These are phyloP conservation scores for Scartelaos histophorus DNA, from an alignment of 2,113 vertebrate species.

Conservation along the genomic window DNA sequence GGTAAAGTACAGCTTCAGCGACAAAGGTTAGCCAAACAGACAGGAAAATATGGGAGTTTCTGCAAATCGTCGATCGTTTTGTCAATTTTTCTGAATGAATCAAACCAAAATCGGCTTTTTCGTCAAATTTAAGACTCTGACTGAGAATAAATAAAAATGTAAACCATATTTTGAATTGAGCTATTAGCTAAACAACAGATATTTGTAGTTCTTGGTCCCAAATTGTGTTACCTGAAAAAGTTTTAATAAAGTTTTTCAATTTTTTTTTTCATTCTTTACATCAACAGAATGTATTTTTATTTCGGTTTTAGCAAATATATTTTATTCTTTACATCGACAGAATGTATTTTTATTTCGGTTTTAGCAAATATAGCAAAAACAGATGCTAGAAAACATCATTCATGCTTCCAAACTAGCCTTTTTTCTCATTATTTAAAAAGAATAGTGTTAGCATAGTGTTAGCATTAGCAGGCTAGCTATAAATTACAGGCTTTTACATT, in stretches of 20 bases:
- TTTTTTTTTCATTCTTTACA: no score
- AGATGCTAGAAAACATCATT: neutral
- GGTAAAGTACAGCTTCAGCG: neutral
- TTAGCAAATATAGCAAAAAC: neutral
- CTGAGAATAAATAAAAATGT: neutral
- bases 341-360: no score
- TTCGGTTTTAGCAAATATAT: no score
- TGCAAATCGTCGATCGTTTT: neutral
- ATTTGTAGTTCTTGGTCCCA: neutral
- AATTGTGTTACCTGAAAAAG: neutral
- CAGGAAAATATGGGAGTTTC: neutral
- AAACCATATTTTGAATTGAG: neutral
- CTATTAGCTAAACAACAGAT: neutral
- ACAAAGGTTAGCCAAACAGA: neutral
- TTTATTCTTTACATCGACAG: no score
- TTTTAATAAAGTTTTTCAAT: neutral
- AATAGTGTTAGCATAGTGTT: neutral
- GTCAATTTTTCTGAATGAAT: neutral
- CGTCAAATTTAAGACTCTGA: no score
- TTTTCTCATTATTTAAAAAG: neutral
- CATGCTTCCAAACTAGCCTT: no score
- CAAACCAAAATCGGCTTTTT: neutral
- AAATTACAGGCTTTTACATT: neutral
- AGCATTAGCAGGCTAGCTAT: neutral
- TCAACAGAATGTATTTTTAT: no score